These are phyloP conservation scores for Polietes domitor DNA, from an alignment of 2,888 invertebrate species.

Conservation along the genomic window DNA sequence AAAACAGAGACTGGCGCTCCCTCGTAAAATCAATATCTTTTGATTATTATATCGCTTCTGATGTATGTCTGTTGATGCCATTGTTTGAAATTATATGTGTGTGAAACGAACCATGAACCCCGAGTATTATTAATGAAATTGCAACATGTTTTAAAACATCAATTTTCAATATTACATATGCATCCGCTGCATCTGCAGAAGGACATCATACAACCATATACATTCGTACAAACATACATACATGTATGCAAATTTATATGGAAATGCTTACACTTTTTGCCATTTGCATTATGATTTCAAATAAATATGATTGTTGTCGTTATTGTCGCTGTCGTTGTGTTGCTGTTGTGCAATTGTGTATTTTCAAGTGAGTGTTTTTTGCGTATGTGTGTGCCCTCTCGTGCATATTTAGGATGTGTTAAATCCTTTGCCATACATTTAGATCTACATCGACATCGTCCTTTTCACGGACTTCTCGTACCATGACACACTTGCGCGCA, in stretches of 20 bases:
- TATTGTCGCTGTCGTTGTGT: not conserved
- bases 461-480: slow-evolving; percentile 43
- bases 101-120: not conserved
- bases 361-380: slow-evolving; percentile 41
- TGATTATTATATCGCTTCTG: no score
- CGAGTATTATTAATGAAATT: slow-evolving; percentile 35
- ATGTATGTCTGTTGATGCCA: no score
- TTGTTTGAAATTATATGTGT: slow-evolving; percentile 2
- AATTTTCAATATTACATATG: not conserved
- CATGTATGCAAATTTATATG: not conserved
- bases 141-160: slow-evolving; percentile 32
- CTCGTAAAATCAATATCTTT: no score
- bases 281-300: slow-evolving; percentile 8
- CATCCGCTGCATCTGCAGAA: not conserved
- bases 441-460: slow-evolving; percentile 29
- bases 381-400: slow-evolving; percentile 4
- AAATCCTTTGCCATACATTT: slow-evolving; percentile 55
- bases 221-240: not conserved
- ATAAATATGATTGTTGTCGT: slow-evolving; percentile 32
- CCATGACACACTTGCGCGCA: slow-evolving; percentile 28
- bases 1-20: no score
- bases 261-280: no score
- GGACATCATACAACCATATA: not conserved
- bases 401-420: slow-evolving; percentile 63
- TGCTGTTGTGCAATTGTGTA: not conserved